These are phyloP conservation scores for Botia almorhae DNA, from an alignment of 2,797 vertebrate genomes.

Conservation along the genomic window DNA sequence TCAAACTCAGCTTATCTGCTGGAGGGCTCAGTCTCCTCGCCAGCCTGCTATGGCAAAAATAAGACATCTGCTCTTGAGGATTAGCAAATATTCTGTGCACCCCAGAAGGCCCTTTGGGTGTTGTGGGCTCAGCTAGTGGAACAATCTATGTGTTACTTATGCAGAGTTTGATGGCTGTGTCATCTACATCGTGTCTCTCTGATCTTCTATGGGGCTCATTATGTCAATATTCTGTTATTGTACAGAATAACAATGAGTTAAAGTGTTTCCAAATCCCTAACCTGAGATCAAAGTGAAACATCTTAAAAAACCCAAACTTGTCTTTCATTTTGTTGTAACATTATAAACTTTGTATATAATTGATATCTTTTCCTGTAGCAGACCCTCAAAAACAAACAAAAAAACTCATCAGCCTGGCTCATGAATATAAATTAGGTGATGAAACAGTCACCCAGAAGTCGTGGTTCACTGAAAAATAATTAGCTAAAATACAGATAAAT, in stretches of 20 bases:
- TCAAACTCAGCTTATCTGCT: constrained; percentile 51
- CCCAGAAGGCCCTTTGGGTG: constrained; percentile 49
- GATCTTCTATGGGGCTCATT: not conserved
- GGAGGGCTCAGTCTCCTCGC: constrained; percentile 37
- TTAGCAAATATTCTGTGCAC: constrained; percentile 60
- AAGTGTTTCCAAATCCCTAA: too few relatives aligned
- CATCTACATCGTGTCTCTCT: constrained; percentile 2
- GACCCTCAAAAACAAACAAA: too few relatives aligned
- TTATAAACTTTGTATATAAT: too few relatives aligned
- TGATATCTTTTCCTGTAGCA: too few relatives aligned
- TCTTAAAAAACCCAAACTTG: too few relatives aligned
- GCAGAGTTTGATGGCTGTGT: constrained; percentile 42
- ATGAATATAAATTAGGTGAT: too few relatives aligned
- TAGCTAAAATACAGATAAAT: too few relatives aligned
- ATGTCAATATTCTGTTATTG: not conserved
- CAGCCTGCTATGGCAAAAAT: constrained; percentile 51
- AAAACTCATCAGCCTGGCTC: not conserved
- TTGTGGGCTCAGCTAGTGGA: constrained; percentile 50
- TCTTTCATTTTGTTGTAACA: too few relatives aligned
- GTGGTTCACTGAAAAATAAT: too few relatives aligned
- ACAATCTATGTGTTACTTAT: constrained; percentile 42
- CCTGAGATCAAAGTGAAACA: too few relatives aligned
- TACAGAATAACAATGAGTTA: too few relatives aligned
- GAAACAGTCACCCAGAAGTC: too few relatives aligned
- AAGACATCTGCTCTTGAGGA: constrained; percentile 67